A percentile compares a stretch with the other conserved stretches of the same genome.
Conservation (phyloP, 2,113 vertebrate genomes). For the Motacilla tschutschensis region DNA sequence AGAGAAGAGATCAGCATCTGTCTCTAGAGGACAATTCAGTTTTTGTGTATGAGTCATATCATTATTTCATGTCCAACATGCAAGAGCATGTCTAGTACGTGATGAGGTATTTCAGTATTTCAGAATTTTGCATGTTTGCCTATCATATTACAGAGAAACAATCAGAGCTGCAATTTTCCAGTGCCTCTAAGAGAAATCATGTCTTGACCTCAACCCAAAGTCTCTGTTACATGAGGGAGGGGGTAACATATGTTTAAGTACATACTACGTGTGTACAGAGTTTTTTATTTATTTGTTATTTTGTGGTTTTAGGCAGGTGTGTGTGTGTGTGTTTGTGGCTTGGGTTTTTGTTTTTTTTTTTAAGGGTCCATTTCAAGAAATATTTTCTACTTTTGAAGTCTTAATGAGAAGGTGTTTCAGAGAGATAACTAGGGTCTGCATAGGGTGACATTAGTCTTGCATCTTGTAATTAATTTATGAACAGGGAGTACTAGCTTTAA, state of each 20-base stretch:
- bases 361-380: not conserved
- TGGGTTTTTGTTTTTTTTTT: not conserved
- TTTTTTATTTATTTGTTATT: not conserved
- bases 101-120: not conserved
- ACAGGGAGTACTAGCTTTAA: not conserved
- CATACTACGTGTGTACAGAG: not conserved
- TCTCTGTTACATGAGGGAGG: accelerated
- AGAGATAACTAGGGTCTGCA: not conserved
- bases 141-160: not conserved
- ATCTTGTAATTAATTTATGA: not conserved
- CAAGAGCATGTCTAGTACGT: not conserved
- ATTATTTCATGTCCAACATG: not conserved
- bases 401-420: not conserved
- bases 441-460: not conserved
- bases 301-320: not conserved
- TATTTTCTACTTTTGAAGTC: not conserved
- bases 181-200: not conserved
- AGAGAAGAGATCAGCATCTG: not conserved
- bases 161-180: not conserved
- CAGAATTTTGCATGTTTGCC: not conserved
- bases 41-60: not conserved
- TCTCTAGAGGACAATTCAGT: not conserved
- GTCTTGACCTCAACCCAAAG: not conserved
- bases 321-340: not conserved
- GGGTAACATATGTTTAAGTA: not conserved